Conservation (phyloP, 2,888 invertebrate genomes). For the Cephus pygmeus region DNA sequence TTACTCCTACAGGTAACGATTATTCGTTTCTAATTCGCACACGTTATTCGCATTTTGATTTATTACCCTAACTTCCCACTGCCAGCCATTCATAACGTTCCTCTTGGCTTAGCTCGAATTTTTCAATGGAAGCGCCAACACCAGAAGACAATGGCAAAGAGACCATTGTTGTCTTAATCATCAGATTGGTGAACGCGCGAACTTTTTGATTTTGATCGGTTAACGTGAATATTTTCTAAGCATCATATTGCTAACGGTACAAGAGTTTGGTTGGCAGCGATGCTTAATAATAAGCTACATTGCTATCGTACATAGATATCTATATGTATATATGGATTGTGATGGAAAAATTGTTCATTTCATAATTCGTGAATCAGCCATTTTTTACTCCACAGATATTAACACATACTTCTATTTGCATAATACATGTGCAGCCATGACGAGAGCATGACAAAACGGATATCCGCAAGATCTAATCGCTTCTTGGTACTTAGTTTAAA, state of each 20-base stretch:
- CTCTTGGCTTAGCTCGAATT: not conserved
- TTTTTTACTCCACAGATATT: not conserved
- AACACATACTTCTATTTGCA: not conserved
- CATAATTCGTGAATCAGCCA: not conserved
- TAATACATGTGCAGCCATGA: not conserved
- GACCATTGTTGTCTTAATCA: not conserved
- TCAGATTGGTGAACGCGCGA: constrained; percentile 12
- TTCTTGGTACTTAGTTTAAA: not conserved
- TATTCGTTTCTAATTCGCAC: constrained; percentile 8
- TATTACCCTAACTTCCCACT: constrained; percentile 21
- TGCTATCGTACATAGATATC: not conserved
- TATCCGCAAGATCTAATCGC: not conserved
- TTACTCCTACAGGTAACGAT: constrained; percentile 58
- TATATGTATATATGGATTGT: not conserved
- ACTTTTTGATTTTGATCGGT: constrained; percentile 1
- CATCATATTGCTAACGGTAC: not conserved
- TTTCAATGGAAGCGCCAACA: not conserved
- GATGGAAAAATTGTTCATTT: not conserved
- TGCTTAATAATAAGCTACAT: not conserved
- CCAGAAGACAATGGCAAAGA: not conserved
- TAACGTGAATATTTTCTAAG: constrained; percentile 4
- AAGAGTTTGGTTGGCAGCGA: not conserved
- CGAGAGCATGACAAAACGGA: not conserved
- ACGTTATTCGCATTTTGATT: constrained; percentile 23
- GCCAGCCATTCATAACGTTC: constrained; percentile 10